Conservation (phyloP, 2,113 vertebrate species). For the Etia nguti region DNA sequence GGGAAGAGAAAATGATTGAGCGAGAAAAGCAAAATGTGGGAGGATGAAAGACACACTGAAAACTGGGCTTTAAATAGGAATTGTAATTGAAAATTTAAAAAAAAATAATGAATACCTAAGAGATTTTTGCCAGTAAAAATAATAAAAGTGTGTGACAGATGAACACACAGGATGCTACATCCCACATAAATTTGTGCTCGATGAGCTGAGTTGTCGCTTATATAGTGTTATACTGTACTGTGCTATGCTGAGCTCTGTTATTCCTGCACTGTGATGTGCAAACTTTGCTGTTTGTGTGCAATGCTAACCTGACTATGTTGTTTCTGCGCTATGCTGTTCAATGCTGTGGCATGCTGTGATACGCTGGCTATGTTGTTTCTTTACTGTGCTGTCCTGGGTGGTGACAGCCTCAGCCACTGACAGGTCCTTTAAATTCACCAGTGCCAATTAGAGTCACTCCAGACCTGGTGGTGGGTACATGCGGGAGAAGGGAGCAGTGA, state of each 20-base stretch:
- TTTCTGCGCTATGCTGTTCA: constrained; percentile 10
- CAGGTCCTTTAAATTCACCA: constrained; percentile 75
- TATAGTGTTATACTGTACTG: neutral
- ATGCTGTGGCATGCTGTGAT: constrained; percentile 22
- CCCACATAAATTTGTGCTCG: neutral
- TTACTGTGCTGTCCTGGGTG: constrained; percentile 62
- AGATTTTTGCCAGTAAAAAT: neutral
- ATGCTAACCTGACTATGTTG: constrained; percentile 20
- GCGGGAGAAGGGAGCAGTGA: constrained; percentile 11
- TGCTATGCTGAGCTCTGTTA: neutral
- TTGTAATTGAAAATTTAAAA: neutral
- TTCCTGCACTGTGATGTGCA: constrained; percentile 16
- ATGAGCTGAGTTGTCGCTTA: neutral
- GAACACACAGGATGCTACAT: neutral
- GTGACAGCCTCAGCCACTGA: constrained; percentile 67
- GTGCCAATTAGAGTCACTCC: constrained; percentile 77
- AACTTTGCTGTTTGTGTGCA: constrained; percentile 19
- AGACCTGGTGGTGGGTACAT: constrained; percentile 54
- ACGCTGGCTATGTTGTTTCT: constrained; percentile 54
- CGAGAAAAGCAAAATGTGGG: neutral
- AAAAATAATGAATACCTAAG: neutral
- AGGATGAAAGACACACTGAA: neutral
- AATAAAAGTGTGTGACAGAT: neutral
- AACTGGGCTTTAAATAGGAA: neutral
- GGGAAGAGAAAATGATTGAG: neutral